These are phyloP conservation scores for Rhogogaster chlorosoma DNA, from an alignment of 2,888 invertebrate genomes.

Conservation along the genomic window DNA sequence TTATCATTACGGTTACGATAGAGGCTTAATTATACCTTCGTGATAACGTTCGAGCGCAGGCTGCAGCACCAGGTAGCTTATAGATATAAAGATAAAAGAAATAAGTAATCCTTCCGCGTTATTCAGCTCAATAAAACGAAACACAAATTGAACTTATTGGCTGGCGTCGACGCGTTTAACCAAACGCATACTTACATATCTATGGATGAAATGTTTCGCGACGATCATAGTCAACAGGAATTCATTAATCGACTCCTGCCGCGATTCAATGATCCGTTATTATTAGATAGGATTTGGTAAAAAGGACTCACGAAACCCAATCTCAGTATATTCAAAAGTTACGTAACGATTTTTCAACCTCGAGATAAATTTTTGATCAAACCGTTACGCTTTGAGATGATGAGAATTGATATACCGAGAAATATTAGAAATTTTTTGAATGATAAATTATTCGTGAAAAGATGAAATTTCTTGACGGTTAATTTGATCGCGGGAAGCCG, in stretches of 20 bases:
- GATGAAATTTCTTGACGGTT: background rate
- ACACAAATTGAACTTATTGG: conserved; percentile 19
- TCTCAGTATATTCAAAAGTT: background rate
- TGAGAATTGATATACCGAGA: background rate
- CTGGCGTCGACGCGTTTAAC: background rate
- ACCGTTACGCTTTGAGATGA: background rate
- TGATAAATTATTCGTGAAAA: background rate
- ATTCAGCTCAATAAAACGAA: background rate
- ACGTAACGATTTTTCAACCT: background rate
- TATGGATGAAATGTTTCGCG: background rate
- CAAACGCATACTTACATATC: background rate
- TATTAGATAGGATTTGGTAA: background rate
- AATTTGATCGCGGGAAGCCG: background rate
- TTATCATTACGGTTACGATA: conserved; percentile 42
- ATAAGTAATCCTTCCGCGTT: conserved; percentile 15
- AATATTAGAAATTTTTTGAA: background rate
- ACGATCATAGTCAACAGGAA: background rate
- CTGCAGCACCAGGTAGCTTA: background rate
- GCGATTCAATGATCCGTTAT: background rate
- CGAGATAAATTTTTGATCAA: background rate
- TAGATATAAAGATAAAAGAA: background rate
- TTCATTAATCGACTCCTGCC: background rate
- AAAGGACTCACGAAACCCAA: background rate
- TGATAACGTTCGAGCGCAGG: conserved; percentile 31
- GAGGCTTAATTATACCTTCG: conserved; percentile 45